Conservation (phyloP, 2,113 vertebrate species). For the Mastomys coucha region DNA sequence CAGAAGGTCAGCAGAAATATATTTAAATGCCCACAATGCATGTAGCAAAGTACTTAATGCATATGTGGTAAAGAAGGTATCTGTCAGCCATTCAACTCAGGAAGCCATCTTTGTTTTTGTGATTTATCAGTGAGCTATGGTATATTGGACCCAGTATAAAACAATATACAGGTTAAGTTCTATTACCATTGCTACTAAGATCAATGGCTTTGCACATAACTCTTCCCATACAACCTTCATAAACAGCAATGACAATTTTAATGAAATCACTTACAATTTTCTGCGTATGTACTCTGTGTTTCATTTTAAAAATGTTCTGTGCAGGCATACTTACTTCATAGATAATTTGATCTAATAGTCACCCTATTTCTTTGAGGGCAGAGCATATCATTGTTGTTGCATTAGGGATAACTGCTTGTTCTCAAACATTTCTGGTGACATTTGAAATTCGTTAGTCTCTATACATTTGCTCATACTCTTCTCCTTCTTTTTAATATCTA, state of each 20-base stretch:
- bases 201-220: neutral
- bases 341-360: neutral
- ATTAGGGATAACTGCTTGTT: neutral
- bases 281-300: neutral
- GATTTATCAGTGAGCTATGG: neutral
- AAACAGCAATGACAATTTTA: neutral
- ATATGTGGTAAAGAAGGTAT: neutral
- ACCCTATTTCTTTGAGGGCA: neutral
- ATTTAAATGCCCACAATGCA: neutral
- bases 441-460: neutral
- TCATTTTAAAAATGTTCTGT: neutral
- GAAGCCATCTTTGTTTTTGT: neutral
- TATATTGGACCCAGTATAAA: neutral
- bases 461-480: neutral
- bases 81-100: neutral
- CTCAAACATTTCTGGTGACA: neutral
- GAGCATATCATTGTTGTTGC: neutral
- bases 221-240: neutral
- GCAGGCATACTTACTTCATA: neutral
- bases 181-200: neutral
- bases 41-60: neutral
- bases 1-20: neutral
- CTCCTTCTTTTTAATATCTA: neutral
- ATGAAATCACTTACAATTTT: slow-evolving; percentile 17
- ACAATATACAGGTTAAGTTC: neutral